Conservation (phyloP, 2,797 vertebrate species). For the Xerus rutilus region DNA sequence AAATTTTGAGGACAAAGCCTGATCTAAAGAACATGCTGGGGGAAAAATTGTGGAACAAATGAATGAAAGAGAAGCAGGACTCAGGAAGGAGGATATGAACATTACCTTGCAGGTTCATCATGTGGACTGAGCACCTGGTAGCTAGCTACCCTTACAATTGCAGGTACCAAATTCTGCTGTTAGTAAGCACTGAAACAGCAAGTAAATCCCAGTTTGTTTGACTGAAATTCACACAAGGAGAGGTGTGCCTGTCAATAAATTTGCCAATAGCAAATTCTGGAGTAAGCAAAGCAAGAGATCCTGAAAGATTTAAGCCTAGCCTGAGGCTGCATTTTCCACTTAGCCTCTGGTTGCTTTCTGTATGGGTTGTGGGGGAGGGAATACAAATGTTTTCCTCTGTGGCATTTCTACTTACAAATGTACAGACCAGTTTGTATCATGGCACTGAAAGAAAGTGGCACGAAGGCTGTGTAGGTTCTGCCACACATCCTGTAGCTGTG, state of each 20-base stretch:
- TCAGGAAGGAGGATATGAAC: background rate
- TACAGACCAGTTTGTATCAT: constrained; percentile 65
- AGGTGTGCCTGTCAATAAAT: background rate
- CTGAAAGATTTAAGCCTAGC: background rate
- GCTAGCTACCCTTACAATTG: background rate
- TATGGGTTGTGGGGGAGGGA: background rate
- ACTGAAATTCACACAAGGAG: background rate
- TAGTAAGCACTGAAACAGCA: background rate
- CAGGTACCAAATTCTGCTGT: background rate
- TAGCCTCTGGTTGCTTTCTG: background rate
- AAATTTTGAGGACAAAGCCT: background rate
- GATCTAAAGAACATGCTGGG: background rate
- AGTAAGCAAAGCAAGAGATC: background rate
- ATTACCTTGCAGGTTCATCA: background rate
- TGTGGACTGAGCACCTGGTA: too few relatives aligned
- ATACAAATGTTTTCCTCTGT: background rate
- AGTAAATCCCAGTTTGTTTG: background rate
- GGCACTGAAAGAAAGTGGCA: constrained; percentile 62
- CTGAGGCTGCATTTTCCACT: background rate
- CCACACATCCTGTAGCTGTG: constrained; percentile 80
- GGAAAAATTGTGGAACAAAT: background rate
- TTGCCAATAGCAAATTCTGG: background rate
- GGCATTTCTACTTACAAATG: constrained; percentile 5
- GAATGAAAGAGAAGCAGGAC: background rate
- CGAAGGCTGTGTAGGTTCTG: constrained; percentile 47